Evolutionary conservation across 2,888 invertebrate species (phyloP).

Genomic region (Drosophila acutilabella): DNA sequence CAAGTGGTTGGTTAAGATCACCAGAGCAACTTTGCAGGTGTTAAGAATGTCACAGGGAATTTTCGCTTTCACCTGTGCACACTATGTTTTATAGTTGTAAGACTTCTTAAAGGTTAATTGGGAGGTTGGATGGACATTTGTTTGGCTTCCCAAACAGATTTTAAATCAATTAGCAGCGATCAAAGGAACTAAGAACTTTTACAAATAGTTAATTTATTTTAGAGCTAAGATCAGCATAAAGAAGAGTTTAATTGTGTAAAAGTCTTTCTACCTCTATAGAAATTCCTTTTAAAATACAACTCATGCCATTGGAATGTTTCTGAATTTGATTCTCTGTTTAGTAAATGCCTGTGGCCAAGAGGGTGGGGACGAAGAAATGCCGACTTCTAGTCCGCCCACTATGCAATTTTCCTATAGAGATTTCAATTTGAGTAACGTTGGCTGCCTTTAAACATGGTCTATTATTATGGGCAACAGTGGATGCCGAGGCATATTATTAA

Average conservation of each 20-base stretch:
- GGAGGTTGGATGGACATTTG: neutral
- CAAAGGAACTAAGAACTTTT: neutral
- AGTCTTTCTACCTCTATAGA: neutral
- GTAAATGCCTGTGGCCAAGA: neutral
- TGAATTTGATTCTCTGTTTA: conserved; percentile 14
- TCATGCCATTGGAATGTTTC: conserved; percentile 33
- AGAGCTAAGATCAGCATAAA: too few species aligned
- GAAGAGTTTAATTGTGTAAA: too few species aligned
- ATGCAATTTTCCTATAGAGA: conserved; percentile 56
- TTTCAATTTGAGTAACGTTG: conserved; percentile 50
- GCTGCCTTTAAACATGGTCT: conserved; percentile 54
- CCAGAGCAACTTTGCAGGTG: conserved; percentile 33
- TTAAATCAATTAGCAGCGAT: neutral
- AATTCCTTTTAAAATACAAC: neutral
- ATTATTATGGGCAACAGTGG: conserved; percentile 46
- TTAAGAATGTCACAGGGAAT: conserved; percentile 24
- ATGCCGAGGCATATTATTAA: conserved; percentile 61
- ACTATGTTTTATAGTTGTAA: conserved; percentile 5
- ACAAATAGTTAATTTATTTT: neutral
- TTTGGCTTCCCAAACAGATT: neutral
- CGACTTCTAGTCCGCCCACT: conserved; percentile 41
- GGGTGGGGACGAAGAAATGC: conserved; percentile 17
- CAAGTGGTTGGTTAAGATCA: conserved; percentile 29
- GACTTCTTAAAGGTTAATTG: neutral
- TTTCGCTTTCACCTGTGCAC: conserved; percentile 51